Conservation (phyloP, 2,797 vertebrate species). For the Parotocinclus haroldoi region DNA sequence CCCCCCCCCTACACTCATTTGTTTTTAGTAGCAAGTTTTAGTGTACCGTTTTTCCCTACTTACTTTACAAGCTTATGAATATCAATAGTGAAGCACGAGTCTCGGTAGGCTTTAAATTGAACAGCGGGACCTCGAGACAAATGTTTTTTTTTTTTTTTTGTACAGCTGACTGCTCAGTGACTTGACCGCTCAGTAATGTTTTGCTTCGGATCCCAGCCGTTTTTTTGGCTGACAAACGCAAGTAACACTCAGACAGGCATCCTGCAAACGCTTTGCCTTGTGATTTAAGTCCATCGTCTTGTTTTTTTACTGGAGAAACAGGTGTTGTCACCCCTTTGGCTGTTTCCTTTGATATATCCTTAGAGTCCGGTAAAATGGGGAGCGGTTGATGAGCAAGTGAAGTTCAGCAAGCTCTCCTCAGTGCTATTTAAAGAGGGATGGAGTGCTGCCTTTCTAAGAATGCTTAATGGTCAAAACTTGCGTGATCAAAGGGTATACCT, state of each 20-base stretch:
- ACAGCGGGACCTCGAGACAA: conserved; percentile 9
- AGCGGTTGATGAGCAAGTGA: too few relatives aligned
- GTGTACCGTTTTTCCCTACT: conserved; percentile 83
- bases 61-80: conserved; percentile 78
- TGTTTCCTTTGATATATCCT: too few relatives aligned
- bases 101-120: conserved; percentile 4
- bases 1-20: conserved; percentile 48
- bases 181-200: conserved; percentile 47
- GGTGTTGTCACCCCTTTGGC: too few relatives aligned
- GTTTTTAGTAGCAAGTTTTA: conserved; percentile 85
- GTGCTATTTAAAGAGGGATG: too few relatives aligned
- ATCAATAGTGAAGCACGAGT: conserved; percentile 50
- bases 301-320: too few relatives aligned
- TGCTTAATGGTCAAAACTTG: too few relatives aligned
- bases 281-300: too few relatives aligned
- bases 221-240: not conserved
- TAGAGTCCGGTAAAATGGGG: too few relatives aligned
- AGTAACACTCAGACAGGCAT: not conserved
- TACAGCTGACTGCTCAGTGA: conserved; percentile 49
- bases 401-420: too few relatives aligned
- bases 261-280: not conserved
- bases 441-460: too few relatives aligned
- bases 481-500: too few relatives aligned
- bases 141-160: not conserved
- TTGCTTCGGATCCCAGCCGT: conserved; percentile 21